These are phyloP conservation scores for Athene noctua DNA, from an alignment of 2,113 vertebrate species.

Conservation along the genomic window DNA sequence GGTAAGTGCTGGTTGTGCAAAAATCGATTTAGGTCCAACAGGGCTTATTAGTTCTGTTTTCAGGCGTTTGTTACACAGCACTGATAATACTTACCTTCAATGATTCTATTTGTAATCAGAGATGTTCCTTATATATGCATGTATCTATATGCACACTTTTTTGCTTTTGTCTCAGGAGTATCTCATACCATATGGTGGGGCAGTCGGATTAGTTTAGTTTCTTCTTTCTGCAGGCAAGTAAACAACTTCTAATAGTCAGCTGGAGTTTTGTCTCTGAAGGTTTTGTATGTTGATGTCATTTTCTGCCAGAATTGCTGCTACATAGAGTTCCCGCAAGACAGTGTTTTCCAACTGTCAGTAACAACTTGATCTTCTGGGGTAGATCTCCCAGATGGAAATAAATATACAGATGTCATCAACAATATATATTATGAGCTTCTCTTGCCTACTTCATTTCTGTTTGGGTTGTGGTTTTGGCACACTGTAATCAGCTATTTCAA, in stretches of 20 bases:
- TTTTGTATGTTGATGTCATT: constrained; percentile 32
- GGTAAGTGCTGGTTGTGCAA: not conserved
- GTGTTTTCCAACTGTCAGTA: not conserved
- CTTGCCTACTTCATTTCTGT: not conserved
- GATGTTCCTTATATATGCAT: not conserved
- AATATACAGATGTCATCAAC: not conserved
- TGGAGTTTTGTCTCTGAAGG: constrained; percentile 29
- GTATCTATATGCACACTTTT: not conserved
- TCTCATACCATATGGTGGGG: constrained; percentile 21
- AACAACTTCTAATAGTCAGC: constrained; percentile 24
- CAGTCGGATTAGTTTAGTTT: constrained; percentile 37
- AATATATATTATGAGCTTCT: not conserved
- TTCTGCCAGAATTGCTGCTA: constrained; percentile 37
- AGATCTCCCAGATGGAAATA: constrained; percentile 22
- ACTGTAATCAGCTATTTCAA: not conserved
- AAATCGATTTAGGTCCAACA: not conserved
- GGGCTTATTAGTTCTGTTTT: not conserved
- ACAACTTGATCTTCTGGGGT: not conserved
- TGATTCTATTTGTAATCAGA: not conserved
- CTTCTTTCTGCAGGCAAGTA: constrained; percentile 9
- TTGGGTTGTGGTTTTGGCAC: not conserved
- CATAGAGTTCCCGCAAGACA: not conserved
- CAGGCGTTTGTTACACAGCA: not conserved
- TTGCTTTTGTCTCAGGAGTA: not conserved
- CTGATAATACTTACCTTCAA: not conserved